Base-by-base conservation (phyloP, 1,140 invertebrate genomes). In the Pentalonia nigronervosa region DNA sequence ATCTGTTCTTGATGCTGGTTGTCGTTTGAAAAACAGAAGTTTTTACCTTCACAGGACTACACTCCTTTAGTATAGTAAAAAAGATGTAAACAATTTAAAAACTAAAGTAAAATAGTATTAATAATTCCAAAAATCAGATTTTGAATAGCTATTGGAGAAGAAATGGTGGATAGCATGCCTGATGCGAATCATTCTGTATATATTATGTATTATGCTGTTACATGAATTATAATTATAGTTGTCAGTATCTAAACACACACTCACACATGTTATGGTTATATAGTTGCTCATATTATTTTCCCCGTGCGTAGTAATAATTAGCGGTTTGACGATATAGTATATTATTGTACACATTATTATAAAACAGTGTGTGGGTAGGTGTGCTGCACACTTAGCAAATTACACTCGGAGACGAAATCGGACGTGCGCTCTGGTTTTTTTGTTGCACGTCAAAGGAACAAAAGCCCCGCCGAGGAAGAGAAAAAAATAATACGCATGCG, bases 341-440 rank as follows among this genome's bases (percentile, higher is more conserved):
- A 86, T n/a, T 9, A 23, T 25, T 21, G 23, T 41, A 41, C 7
- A 7, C 7, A 7, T 41, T 41, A 41, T 41, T 41, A 53, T 53
- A 25, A 41, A 25, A 9, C 14, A 83, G 17, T 9, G 21, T 21
- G 36, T 25, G 41, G 25, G 25, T 53, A 34, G 41, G 25, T 53
- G 48, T 25, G 21, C n/a, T 6, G 34, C 25, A 90, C 50, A 90
- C 88, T 90, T 56, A 90, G 88, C 21, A 90, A 90, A 90, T 90
- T 90, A 90, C 88, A 90, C 88, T 56, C 50, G 23, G 48, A 56
- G 34, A 56, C 50, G 34, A 56, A 90, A 56, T 90, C 34, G 88
- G 23, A 25, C n/a, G 88, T 53, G 50, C 34, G 47, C 7, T 4
- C 47, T 2, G 7, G 17, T 87, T 48, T 20, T 50, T 88, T 41